These are phyloP conservation scores for Drosophila pallidifrons DNA, from an alignment of 1,140 invertebrate species.

Conservation along the genomic window DNA sequence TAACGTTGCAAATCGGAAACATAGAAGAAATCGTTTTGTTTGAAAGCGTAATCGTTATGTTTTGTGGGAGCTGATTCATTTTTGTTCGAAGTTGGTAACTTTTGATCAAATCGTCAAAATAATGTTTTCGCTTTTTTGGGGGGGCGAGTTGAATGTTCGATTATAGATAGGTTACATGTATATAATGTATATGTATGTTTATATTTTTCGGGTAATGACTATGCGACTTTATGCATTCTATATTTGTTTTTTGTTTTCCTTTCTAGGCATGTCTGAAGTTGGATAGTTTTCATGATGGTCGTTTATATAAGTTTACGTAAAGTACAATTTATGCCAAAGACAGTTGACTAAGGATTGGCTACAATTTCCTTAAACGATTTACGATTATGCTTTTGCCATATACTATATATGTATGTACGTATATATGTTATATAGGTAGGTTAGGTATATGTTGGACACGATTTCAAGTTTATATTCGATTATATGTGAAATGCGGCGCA, in stretches of 20 bases:
- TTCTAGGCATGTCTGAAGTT: conserved; percentile 32
- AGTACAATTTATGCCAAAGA: conserved; percentile 56
- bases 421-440: conserved; percentile 59
- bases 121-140: background rate
- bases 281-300: conserved; percentile 49
- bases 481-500: conserved; percentile 57
- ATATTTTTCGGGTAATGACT: conserved; percentile 14
- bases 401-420: conserved; percentile 14
- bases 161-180: conserved; percentile 41
- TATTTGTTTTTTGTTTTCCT: conserved; percentile 15
- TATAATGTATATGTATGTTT: conserved; percentile 31
- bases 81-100: conserved; percentile 1
- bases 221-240: conserved; percentile 33
- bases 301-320: conserved; percentile 40
- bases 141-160: conserved; percentile 11
- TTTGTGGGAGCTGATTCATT: conserved; percentile 11
- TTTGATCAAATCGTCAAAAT: conserved; percentile 8
- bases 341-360: conserved; percentile 48
- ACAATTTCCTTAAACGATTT: conserved; percentile 48
- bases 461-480: conserved; percentile 50
- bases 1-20: conserved; percentile 17
- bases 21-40: conserved; percentile 25
- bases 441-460: conserved; percentile 48
- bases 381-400: conserved; percentile 37
- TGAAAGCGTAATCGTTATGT: conserved; percentile 52